These are phyloP conservation scores for Pardalotus punctatus DNA, from an alignment of 2,113 vertebrate species.

Conservation along the genomic window DNA sequence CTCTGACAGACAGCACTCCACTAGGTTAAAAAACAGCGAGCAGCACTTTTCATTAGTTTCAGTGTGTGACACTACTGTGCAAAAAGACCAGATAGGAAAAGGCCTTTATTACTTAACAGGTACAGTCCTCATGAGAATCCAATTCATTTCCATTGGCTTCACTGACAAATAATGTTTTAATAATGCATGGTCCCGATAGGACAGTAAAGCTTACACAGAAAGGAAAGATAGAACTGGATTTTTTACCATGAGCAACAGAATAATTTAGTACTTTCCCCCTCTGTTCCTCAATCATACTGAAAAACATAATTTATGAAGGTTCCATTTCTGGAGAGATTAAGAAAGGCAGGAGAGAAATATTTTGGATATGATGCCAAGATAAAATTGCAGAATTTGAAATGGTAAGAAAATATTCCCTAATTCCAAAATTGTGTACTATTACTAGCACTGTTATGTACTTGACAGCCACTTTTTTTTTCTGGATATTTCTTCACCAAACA, in stretches of 20 bases:
- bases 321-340: neutral
- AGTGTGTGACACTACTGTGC: neutral
- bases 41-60: neutral
- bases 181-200: neutral
- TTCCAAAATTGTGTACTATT: neutral
- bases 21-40: neutral
- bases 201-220: neutral
- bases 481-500: neutral
- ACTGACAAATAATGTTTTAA: conserved; percentile 21
- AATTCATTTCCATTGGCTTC: conserved; percentile 3
- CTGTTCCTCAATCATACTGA: neutral
- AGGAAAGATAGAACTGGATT: neutral
- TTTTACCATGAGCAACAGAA: neutral
- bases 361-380: neutral
- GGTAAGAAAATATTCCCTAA: neutral
- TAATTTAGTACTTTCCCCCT: neutral
- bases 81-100: neutral
- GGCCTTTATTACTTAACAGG: neutral
- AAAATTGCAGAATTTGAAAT: neutral
- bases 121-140: neutral
- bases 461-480: neutral
- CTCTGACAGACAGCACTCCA: neutral
- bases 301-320: neutral
- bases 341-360: neutral
- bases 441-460: neutral